These are phyloP conservation scores for Lissocephala sabroskyi DNA, from an alignment of 2,888 invertebrate genomes.

Conservation along the genomic window DNA sequence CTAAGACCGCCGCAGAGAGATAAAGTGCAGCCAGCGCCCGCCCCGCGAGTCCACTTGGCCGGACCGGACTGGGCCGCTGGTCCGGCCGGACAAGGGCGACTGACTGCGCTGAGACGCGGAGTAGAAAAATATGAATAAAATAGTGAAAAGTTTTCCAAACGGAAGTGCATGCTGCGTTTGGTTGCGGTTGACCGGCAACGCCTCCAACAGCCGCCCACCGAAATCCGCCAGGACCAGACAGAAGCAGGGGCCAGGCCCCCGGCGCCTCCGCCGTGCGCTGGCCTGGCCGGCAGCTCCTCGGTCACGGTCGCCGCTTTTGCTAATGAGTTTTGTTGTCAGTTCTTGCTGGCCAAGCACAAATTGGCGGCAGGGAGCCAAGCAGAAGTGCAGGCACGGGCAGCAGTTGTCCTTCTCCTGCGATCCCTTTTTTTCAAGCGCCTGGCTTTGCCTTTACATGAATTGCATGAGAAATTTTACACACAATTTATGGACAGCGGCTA, in stretches of 20 bases:
- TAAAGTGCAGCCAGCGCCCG: constrained; percentile 43
- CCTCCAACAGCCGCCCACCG: neutral
- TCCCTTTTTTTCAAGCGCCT: constrained; percentile 3
- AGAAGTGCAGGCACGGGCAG: no score
- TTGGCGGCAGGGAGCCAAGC: constrained; percentile 16
- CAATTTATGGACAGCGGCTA: constrained; percentile 25
- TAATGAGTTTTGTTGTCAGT: constrained; percentile 65
- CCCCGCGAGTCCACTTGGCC: no score
- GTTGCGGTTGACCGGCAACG: constrained; percentile 45
- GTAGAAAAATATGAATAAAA: constrained; percentile 52
- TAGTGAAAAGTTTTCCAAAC: constrained; percentile 39
- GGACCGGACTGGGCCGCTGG: no score
- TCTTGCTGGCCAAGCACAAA: constrained; percentile 48
- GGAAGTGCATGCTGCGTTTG: constrained; percentile 54
- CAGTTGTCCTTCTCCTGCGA: no score
- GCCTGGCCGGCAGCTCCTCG: constrained; percentile 23
- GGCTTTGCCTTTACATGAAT: constrained; percentile 28
- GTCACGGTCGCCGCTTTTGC: constrained; percentile 59
- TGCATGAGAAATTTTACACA: constrained; percentile 31
- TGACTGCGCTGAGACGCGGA: constrained; percentile 1
- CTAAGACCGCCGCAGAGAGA: constrained; percentile 55
- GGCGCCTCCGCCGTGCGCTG: constrained; percentile 3
- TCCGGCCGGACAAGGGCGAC: no score
- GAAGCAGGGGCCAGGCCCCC: neutral
- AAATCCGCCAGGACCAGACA: neutral